Evolutionary conservation across 2,113 vertebrate species (phyloP).

Genomic region (Colaptes auratus): DNA sequence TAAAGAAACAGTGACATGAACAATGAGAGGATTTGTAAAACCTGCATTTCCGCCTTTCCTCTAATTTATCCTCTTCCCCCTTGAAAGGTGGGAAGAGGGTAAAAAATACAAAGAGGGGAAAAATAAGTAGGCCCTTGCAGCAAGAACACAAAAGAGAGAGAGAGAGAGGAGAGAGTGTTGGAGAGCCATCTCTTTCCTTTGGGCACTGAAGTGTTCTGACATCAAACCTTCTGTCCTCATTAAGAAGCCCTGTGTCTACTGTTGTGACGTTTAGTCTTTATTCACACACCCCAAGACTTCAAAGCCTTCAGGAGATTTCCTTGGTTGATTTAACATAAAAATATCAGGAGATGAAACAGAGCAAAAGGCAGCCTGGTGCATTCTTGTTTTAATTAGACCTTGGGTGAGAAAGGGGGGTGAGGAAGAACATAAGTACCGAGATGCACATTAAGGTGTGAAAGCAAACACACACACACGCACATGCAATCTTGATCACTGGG

Average conservation of each 20-base stretch:
- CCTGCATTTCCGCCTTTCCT: neutral
- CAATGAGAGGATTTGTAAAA: neutral
- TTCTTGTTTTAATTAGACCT: constrained; percentile 77
- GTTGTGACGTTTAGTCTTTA: constrained; percentile 84
- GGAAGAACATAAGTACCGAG: neutral
- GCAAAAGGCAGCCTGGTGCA: constrained; percentile 62
- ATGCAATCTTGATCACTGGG: neutral
- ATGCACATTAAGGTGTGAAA: constrained; percentile 6
- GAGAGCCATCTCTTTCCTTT: constrained; percentile 67
- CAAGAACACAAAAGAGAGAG: neutral
- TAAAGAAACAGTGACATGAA: neutral
- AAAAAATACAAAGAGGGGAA: neutral
- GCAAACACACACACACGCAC: neutral
- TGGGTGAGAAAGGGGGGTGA: constrained; percentile 27
- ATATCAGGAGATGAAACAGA: constrained; percentile 67
- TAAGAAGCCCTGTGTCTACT: constrained; percentile 75
- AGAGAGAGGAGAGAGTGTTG: neutral
- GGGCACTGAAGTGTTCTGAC: constrained; percentile 66
- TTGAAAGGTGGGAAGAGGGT: constrained; percentile 25
- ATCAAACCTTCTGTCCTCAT: constrained; percentile 82
- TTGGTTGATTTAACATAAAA: constrained; percentile 80
- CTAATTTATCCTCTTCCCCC: neutral
- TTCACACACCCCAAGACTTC: constrained; percentile 79
- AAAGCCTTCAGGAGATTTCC: constrained; percentile 82
- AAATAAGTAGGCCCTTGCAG: neutral